Evolutionary conservation across 2,888 invertebrate genomes (phyloP).

Genomic region (Acleris emargana): DNA sequence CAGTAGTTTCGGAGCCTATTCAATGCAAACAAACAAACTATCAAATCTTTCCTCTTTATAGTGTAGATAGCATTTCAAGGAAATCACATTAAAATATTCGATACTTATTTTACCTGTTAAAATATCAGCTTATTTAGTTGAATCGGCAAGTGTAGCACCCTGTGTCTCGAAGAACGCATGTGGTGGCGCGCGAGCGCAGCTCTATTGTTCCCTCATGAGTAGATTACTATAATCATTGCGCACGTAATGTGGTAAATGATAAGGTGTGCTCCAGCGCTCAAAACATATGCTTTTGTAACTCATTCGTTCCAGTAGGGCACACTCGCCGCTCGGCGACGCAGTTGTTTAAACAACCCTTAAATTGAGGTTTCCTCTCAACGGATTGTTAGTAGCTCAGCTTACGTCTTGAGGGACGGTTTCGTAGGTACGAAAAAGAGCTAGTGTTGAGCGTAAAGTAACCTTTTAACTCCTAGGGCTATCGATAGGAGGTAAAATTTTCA

Average conservation of each 20-base stretch:
- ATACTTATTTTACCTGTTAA: neutral
- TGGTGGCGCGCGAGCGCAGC: conserved; percentile 68
- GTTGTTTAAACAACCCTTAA: conserved; percentile 55
- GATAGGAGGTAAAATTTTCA: no score
- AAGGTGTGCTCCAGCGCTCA: conserved; percentile 77
- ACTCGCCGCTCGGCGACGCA: conserved; percentile 39
- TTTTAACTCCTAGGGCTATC: no score
- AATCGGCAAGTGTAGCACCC: conserved; percentile 50
- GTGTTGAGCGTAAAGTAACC: neutral
- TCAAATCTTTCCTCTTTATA: no score
- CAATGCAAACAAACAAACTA: no score
- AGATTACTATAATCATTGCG: conserved; percentile 82
- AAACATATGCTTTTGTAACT: conserved; percentile 81
- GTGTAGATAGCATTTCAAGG: no score
- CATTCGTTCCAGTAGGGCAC: conserved; percentile 73
- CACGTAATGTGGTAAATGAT: conserved; percentile 83
- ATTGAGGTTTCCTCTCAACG: conserved; percentile 43
- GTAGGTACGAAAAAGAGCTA: neutral
- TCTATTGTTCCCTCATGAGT: conserved; percentile 76
- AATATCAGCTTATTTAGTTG: neutral
- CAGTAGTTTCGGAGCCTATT: no score
- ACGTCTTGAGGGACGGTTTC: neutral
- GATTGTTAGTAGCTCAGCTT: conserved; percentile 8
- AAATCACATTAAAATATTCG: no score
- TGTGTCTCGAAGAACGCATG: conserved; percentile 59